Percentiles rank a stretch among this genome's conserved stretches.
Conservation (phyloP, 2,888 invertebrate genomes). For the Hirudinaria manillensis region DNA sequence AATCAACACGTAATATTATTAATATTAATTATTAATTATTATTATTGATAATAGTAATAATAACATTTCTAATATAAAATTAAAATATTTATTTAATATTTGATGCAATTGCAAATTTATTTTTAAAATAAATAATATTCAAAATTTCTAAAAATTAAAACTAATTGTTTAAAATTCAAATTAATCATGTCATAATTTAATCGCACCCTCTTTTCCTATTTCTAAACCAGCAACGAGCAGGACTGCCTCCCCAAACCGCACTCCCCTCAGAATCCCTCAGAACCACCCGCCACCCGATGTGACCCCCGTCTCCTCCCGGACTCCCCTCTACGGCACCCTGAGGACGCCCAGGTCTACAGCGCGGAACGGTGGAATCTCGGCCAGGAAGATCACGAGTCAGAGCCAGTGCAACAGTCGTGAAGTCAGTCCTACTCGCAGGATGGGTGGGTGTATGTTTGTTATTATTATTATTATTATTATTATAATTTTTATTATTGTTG, state of each 20-base stretch:
- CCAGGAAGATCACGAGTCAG: conserved; percentile 46
- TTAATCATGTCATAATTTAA: too few relatives aligned
- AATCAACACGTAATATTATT: background rate
- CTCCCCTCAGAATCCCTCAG: background rate
- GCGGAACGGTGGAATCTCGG: background rate
- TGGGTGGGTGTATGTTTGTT: background rate
- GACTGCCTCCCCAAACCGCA: conserved; percentile 2
- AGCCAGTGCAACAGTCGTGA: conserved; percentile 55
- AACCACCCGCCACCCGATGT: background rate
- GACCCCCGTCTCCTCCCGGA: background rate
- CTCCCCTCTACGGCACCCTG: background rate
- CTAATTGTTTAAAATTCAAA: too few relatives aligned
- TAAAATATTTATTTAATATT: too few relatives aligned
- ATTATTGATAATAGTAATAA: too few relatives aligned
- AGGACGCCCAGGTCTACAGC: background rate
- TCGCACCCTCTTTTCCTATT: too few relatives aligned
- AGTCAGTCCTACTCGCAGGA: conserved; percentile 50
- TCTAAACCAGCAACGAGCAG: conserved; percentile 23
- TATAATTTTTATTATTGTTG: too few relatives aligned
- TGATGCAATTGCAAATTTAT: too few relatives aligned
- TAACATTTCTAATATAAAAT: too few relatives aligned
- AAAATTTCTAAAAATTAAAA: too few relatives aligned
- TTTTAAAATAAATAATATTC: too few relatives aligned
- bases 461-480: background rate
- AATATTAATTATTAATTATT: too few relatives aligned